Evolutionary conservation across 2,797 vertebrate species (phyloP), one percentile per base, ranked within the genome.

Genomic region (Leucoraja ocellata): DNA sequence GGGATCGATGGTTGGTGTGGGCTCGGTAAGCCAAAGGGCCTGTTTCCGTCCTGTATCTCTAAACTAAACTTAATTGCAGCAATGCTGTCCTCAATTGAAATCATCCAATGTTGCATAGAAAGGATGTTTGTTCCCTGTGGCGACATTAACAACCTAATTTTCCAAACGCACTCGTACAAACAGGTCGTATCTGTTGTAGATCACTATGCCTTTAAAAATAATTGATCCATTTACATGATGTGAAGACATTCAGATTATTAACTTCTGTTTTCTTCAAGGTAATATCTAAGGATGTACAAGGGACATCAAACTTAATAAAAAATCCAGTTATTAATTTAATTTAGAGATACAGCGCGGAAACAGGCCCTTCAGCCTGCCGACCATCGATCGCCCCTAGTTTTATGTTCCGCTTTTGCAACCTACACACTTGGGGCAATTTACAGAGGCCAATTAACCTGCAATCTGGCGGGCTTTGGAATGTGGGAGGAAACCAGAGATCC

Each of bases 91-190:
- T 91, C 36, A 39, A 32, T 74, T 74, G 25, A 36, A 73, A 73
- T 39, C 36, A 91, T 39, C 36, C n/a, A 25, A 54, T 91, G 90
- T 39, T 91, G 8, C 8, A 91, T 23, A 71, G 86, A 91, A 54
- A 91, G 68, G 23, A 91, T 54, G 74, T 65, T 71, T 74, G 36
- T 54, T 91, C 39, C 68, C 36, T 74, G 86, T 16, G 25, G 71
- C 46, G 90, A 91, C 25, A 68, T 25, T 25, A 91, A 68, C 68
- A 91, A 73, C 88, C 83, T 88, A n/a, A 88, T 63, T 68, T 88
- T 68, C 84, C 68, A 68, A 88, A 23, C 61, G 23, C n/a, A 36
- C n/a, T 88, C 63, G 84, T n/a, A 88, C n/a, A 68, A 36, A 32
- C 68, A 88, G 63, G 84, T 88, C 65, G 84, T 68, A 32, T 68